phyloP scores from a whole-genome alignment of 1,140 invertebrate genomes.

The Chrysomallon squamiferum region DNA sequence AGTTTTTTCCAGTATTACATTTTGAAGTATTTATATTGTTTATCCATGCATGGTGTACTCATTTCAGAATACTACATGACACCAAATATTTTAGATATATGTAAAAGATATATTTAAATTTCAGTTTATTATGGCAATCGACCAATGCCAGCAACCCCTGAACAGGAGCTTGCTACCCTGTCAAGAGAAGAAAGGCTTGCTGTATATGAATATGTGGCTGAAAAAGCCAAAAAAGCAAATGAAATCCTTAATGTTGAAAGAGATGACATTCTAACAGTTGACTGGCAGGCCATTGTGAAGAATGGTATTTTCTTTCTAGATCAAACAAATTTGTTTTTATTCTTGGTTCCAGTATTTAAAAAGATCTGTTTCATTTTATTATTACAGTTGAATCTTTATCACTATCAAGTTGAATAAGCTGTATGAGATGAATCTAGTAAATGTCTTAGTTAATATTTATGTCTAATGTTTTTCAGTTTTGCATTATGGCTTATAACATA shows the following conservation, averaged over 20 bases:
- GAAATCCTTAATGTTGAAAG: conserved; percentile 30
- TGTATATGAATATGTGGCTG: conserved; percentile 46
- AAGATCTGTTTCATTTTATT: background rate
- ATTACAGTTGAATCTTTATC: background rate
- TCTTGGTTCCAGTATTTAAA: too few relatives aligned
- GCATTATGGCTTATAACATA: too few relatives aligned
- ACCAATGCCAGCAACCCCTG: conserved; percentile 34
- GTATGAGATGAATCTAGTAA: too few relatives aligned
- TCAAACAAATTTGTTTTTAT: background rate
- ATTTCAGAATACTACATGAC: too few relatives aligned
- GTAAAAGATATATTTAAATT: too few relatives aligned
- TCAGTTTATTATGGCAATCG: conserved; percentile 41
- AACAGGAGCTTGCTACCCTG: conserved; percentile 30
- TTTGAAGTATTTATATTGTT: too few relatives aligned
- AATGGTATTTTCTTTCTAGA: conserved; percentile 27
- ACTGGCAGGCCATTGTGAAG: conserved; percentile 44
- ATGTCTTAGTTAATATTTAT: too few relatives aligned
- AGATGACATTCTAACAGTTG: conserved; percentile 45
- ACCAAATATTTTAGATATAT: too few relatives aligned
- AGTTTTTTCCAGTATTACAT: too few relatives aligned
- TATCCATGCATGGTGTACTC: too few relatives aligned
- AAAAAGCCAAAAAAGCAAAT: conserved; percentile 30
- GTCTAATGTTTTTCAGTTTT: too few relatives aligned
- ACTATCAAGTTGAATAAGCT: background rate
- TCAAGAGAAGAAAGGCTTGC: conserved; percentile 43